phyloP scores from a whole-genome alignment of 2,113 vertebrate species.

The Verasper variegatus region DNA sequence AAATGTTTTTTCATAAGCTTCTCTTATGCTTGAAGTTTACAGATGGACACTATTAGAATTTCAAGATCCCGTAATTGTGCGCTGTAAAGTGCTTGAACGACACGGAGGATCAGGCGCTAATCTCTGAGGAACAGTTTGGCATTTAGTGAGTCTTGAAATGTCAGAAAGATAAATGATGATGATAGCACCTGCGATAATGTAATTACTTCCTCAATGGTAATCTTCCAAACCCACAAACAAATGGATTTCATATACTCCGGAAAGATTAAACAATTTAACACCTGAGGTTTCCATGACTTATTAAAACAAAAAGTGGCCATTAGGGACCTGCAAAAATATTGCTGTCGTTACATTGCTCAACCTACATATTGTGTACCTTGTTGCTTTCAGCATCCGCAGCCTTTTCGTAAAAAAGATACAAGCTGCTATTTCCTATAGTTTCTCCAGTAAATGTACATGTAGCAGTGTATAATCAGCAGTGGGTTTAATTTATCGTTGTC shows the following conservation, averaged over 20 bases:
- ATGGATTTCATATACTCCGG: slow-evolving; percentile 83
- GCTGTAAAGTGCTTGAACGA: slow-evolving; percentile 58
- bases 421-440: slow-evolving; percentile 11
- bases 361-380: slow-evolving; percentile 57
- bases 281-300: slow-evolving; percentile 75
- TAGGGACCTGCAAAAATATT: slow-evolving; percentile 56
- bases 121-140: slow-evolving; percentile 77
- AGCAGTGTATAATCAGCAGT: neutral
- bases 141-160: slow-evolving; percentile 75
- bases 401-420: slow-evolving; percentile 15
- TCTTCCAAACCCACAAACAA: slow-evolving; percentile 80
- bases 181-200: slow-evolving; percentile 77
- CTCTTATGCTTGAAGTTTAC: slow-evolving; percentile 23
- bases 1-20: slow-evolving; percentile 2
- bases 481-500: slow-evolving; percentile 5
- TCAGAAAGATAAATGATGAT: slow-evolving; percentile 81
- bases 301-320: slow-evolving; percentile 68
- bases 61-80: slow-evolving; percentile 65
- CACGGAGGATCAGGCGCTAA: slow-evolving; percentile 52
- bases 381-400: slow-evolving; percentile 13
- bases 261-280: slow-evolving; percentile 84
- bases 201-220: slow-evolving; percentile 76
- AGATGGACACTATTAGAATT: slow-evolving; percentile 52
- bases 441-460: neutral
- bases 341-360: slow-evolving; percentile 46